phyloP scores from a whole-genome alignment of 92 coral and sea anemone species.

The Epizoanthus scotinus region DNA sequence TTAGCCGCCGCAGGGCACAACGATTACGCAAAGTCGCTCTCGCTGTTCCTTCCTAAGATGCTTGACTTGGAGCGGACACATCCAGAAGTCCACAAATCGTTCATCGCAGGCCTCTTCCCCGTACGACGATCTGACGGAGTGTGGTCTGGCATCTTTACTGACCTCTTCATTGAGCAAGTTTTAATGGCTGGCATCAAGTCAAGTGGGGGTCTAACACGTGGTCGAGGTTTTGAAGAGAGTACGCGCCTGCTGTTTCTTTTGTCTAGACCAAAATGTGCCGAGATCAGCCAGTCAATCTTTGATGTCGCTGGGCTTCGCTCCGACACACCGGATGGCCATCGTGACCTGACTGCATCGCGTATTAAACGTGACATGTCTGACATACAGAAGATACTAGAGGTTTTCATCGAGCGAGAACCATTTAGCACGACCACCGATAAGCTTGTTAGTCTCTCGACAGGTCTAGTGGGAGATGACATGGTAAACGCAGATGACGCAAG shows the following conservation, averaged over 20 bases:
- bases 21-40: neutral
- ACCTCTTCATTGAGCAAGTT: conserved; percentile 39
- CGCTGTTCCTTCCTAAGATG: conserved; percentile 42
- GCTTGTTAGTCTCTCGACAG: no score
- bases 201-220: conserved; percentile 39
- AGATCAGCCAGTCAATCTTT: neutral
- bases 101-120: conserved; percentile 13
- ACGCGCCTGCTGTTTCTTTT: conserved; percentile 41
- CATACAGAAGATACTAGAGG: conserved; percentile 24
- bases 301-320: neutral
- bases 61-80: conserved; percentile 32
- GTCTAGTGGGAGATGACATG: neutral
- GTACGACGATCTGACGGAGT: conserved; percentile 41
- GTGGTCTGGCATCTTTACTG: conserved; percentile 47
- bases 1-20: conserved; percentile 26
- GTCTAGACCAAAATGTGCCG: no score
- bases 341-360: conserved; percentile 27
- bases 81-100: conserved; percentile 36
- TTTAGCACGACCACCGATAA: no score
- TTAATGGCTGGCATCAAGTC: conserved; percentile 44
- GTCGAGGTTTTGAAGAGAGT: conserved; percentile 40
- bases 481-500: conserved; percentile 42
- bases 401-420: conserved; percentile 19
- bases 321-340: conserved; percentile 1
- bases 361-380: conserved; percentile 39